These are phyloP conservation scores for Megaptera novaeangliae DNA, from an alignment of 2,113 vertebrate genomes.

Conservation along the genomic window DNA sequence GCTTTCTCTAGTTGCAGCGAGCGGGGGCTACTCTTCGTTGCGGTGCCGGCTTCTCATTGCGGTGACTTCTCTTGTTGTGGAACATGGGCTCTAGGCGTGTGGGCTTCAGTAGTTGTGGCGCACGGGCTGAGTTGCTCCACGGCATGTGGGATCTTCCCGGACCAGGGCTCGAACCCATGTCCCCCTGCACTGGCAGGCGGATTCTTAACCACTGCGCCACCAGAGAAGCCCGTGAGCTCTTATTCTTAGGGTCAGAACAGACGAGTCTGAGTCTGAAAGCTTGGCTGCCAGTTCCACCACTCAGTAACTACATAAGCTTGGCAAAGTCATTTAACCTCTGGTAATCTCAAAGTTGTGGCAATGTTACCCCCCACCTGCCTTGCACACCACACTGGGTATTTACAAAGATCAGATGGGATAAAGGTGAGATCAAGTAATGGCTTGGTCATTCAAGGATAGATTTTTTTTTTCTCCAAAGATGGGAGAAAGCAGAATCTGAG, in stretches of 20 bases:
- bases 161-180: no score
- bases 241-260: neutral
- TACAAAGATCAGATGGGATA: neutral
- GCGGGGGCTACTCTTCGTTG: no score
- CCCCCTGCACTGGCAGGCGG: no score
- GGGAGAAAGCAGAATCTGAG: neutral
- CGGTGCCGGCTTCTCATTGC: no score
- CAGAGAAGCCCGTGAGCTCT: neutral
- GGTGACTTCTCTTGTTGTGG: no score
- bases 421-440: neutral
- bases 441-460: neutral
- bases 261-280: neutral
- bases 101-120: no score
- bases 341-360: neutral
- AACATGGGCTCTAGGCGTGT: no score
- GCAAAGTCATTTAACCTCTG: neutral
- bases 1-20: no score
- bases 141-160: no score
- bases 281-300: neutral
- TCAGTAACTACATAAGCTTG: neutral
- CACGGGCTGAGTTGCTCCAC: no score
- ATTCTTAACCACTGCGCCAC: no score
- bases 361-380: neutral
- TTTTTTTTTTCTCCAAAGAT: neutral
- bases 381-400: neutral